Conservation (phyloP, 2,888 invertebrate species). For the Spodoptera littoralis region DNA sequence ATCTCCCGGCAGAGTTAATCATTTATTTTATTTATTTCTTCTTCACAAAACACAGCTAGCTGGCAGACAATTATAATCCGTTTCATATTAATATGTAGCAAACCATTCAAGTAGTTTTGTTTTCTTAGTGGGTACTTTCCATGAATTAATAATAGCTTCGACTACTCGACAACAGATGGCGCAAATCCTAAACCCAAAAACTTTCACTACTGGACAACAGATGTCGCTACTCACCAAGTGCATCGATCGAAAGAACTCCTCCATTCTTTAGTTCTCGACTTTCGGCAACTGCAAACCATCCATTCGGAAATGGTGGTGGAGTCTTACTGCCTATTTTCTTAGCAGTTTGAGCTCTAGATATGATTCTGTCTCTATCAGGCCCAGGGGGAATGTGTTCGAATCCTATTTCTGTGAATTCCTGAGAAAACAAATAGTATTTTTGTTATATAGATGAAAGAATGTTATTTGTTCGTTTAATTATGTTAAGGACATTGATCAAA, state of each 20-base stretch:
- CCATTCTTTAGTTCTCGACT: constrained; percentile 88
- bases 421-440: constrained; percentile 27
- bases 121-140: too few relatives aligned
- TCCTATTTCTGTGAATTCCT: constrained; percentile 86
- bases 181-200: not conserved
- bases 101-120: too few relatives aligned
- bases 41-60: too few relatives aligned
- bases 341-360: constrained; percentile 83
- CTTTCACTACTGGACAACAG: constrained; percentile 32
- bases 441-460: too few relatives aligned
- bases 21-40: too few relatives aligned
- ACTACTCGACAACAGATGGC: constrained; percentile 31
- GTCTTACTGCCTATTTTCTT: constrained; percentile 90
- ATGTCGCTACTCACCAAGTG: constrained; percentile 87
- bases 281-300: constrained; percentile 95
- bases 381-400: constrained; percentile 76
- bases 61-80: too few relatives aligned
- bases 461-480: too few relatives aligned
- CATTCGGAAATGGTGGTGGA: constrained; percentile 96
- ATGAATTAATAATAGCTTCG: not conserved
- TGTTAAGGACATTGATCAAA: too few relatives aligned
- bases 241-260: constrained; percentile 89
- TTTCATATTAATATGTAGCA: too few relatives aligned
- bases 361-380: constrained; percentile 67
- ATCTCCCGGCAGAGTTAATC: too few relatives aligned